Evolutionary conservation across 2,888 invertebrate species (phyloP).

Genomic region (Serripes groenlandicus): DNA sequence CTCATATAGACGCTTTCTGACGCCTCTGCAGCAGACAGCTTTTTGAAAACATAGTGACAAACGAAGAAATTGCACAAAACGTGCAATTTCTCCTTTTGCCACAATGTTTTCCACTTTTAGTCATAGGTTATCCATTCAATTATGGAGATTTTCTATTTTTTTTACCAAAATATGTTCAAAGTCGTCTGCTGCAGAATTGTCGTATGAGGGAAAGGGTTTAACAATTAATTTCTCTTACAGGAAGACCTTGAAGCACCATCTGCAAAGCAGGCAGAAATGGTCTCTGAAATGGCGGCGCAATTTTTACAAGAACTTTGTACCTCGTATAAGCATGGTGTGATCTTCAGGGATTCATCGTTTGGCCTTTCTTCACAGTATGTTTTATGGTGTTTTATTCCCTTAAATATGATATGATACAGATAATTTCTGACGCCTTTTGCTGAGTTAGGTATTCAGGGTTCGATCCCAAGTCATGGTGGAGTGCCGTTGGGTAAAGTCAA

Average conservation of each 20-base stretch:
- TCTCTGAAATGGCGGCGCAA: constrained; percentile 88
- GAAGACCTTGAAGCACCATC: constrained; percentile 17
- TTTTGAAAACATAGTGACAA: not conserved
- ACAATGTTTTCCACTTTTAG: not conserved
- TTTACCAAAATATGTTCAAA: not conserved
- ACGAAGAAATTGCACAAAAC: not conserved
- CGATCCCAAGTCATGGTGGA: too few species aligned
- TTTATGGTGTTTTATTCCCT: too few species aligned
- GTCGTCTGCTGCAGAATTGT: not conserved
- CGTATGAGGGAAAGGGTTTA: not conserved
- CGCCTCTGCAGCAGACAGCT: not conserved
- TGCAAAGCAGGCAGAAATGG: constrained; percentile 67
- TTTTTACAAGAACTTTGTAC: constrained; percentile 92
- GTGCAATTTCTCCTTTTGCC: constrained; percentile 3
- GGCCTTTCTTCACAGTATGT: too few species aligned
- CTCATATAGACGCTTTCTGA: not conserved
- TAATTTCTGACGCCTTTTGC: too few species aligned
- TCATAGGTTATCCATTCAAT: too few species aligned
- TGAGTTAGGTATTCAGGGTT: too few species aligned
- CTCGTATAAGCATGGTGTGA: constrained; percentile 92
- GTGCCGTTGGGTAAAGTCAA: too few species aligned
- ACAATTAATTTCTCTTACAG: not conserved
- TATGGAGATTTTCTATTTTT: too few species aligned
- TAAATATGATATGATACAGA: too few species aligned
- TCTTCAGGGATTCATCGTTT: constrained; percentile 91